A percentile compares a stretch with the other conserved stretches of the same genome.
Conservation (phyloP, 2,797 vertebrate genomes). For the Threskiornis aethiopicus region DNA sequence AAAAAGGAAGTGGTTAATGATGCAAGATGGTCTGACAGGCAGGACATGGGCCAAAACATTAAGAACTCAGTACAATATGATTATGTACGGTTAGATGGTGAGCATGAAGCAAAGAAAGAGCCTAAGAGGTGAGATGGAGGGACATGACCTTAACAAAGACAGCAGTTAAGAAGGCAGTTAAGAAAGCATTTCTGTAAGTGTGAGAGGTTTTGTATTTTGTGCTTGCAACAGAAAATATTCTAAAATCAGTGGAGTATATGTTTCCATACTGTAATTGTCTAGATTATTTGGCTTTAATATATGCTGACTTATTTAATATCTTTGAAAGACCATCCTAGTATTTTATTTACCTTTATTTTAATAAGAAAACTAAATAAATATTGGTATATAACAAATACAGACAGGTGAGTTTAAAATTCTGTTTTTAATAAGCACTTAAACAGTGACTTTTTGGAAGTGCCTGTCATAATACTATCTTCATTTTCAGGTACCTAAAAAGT, state of each 20-base stretch:
- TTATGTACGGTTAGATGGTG: neutral
- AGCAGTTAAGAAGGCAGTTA: neutral
- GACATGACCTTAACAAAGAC: neutral
- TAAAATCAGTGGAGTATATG: neutral
- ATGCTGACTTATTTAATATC: neutral
- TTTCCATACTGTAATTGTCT: neutral
- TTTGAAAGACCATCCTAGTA: neutral
- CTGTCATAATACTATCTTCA: neutral
- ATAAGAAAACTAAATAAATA: neutral
- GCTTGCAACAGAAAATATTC: neutral
- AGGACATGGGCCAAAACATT: neutral
- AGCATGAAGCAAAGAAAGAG: neutral
- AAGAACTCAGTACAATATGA: neutral
- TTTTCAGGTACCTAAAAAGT: neutral
- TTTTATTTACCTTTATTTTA: neutral
- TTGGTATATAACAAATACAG: neutral
- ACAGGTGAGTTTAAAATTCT: neutral
- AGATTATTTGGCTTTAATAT: neutral
- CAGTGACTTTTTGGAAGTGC: neutral
- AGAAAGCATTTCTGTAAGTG: neutral
- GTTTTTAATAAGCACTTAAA: neutral
- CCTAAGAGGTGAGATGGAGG: neutral
- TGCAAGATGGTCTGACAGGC: neutral
- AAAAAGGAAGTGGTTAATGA: neutral
- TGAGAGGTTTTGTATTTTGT: neutral